These are phyloP conservation scores for Hyperoplus lanceolatus DNA, from an alignment of 2,797 vertebrate genomes.

Conservation along the genomic window DNA sequence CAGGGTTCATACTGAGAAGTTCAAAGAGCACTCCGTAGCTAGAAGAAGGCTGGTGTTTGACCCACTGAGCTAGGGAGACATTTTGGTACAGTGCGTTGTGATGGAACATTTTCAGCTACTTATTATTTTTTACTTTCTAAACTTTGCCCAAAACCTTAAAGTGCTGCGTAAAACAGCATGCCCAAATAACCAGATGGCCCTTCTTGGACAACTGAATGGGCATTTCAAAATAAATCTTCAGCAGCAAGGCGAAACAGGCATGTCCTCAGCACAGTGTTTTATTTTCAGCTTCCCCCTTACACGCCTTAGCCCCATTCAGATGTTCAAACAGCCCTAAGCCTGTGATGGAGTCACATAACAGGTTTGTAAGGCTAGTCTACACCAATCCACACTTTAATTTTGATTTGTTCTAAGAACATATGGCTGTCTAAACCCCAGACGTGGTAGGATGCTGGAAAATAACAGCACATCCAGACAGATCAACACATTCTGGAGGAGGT, in stretches of 20 bases:
- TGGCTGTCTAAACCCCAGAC: slow-evolving; percentile 21
- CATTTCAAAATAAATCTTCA: slow-evolving; percentile 52
- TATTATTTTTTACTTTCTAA: slow-evolving; percentile 44
- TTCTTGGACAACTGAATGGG: neutral
- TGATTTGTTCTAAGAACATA: slow-evolving; percentile 52
- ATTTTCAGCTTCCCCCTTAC: neutral
- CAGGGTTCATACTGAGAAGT: slow-evolving; percentile 1
- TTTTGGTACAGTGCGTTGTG: neutral
- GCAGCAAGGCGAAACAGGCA: slow-evolving; percentile 46
- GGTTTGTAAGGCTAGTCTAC: slow-evolving; percentile 19
- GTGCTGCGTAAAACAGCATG: slow-evolving; percentile 49
- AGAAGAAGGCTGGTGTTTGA: slow-evolving; percentile 2
- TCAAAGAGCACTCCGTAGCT: neutral
- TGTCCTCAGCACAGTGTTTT: slow-evolving; percentile 5
- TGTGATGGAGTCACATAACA: slow-evolving; percentile 21
- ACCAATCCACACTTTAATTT: slow-evolving; percentile 43
- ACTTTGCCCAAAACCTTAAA: slow-evolving; percentile 24
- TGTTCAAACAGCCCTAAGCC: slow-evolving; percentile 31
- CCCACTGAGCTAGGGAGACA: slow-evolving; percentile 12
- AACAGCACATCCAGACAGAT: slow-evolving; percentile 26
- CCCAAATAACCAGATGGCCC: slow-evolving; percentile 39
- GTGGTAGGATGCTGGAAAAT: slow-evolving; percentile 31
- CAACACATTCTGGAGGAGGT: slow-evolving; percentile 31
- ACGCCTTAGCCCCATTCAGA: slow-evolving; percentile 33
- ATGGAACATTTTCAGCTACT: slow-evolving; percentile 14